Base-by-base conservation (phyloP, 1,140 invertebrate genomes). In the Colletes gigas region DNA sequence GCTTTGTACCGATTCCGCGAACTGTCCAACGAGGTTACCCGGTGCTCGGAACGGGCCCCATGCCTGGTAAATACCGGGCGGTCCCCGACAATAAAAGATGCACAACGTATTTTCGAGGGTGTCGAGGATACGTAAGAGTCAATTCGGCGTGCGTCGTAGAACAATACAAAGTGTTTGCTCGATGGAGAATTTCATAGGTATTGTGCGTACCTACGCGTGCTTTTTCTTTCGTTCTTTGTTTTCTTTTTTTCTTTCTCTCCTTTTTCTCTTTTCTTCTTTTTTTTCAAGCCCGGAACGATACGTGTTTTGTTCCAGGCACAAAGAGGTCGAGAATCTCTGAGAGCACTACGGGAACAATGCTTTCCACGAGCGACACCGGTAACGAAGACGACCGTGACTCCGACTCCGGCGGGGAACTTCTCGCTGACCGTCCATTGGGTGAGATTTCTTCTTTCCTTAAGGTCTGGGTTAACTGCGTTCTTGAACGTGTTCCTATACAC, bases 341-440 rank as follows among this genome's bases (percentile, higher is more conserved):
- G 41, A 81, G 55, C 67, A 81, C 78, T 71, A 96, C 95, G 88
- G 93, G 95, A 62, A 94, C 94, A n/a, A 87, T 95, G 89, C 89
- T 95, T 77, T 89, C 92, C 1, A 87, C 91, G 17, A 89, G 91
- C 65, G 93, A 93, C 62, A 88, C 93, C 83, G 78, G 93, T 82
- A 89, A 95, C 87, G 89, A 95, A 86, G 93, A 94, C 82, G 91
- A 94, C 78, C 75, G 92, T 30, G 92, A 95, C 86, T 92, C 94
- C 59, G 93, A 94, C 76, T 94, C 94, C 0, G 93, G 94, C 30
- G 86, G 90, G n/a, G 93, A 91, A 54, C 47, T 88, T 69, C 83
- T 75, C 70, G 57, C 82, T 68, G 86, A 89, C 67, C 88, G 68
- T 81, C 75, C 85, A 60, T 59, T 83, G 52, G 83, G 86, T 88